Percentiles rank a stretch among this genome's conserved stretches.
Evolutionary conservation across 2,113 vertebrate genomes (phyloP).

Genomic region (Diadophis punctatus): DNA sequence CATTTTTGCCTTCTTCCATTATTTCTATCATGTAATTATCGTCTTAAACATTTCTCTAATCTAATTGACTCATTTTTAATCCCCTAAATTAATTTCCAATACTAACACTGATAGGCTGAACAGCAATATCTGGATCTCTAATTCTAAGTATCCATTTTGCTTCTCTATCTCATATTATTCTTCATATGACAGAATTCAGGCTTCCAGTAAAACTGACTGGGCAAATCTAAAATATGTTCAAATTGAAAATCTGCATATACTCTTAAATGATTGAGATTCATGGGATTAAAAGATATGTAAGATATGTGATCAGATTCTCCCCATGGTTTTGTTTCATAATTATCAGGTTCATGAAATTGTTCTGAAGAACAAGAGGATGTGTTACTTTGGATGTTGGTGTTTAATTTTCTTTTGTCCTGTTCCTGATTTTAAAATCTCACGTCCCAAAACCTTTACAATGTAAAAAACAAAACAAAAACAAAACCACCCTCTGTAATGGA

Average conservation of each 20-base stretch:
- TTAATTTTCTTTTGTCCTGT: not conserved
- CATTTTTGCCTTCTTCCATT: not conserved
- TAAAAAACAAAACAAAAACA: not conserved
- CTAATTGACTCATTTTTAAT: not conserved
- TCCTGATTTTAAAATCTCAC: not conserved
- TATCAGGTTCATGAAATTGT: not conserved
- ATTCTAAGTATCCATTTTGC: not conserved
- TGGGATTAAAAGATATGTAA: not conserved
- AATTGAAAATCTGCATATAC: not conserved
- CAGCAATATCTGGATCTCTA: not conserved
- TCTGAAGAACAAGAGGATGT: not conserved
- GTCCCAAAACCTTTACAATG: not conserved
- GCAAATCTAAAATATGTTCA: not conserved
- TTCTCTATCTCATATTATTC: not conserved
- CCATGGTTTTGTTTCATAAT: not conserved
- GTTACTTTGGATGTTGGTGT: not conserved
- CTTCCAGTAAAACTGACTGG: not conserved
- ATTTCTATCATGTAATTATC: not conserved
- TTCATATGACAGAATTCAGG: not conserved
- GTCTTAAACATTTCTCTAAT: not conserved
- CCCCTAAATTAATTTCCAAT: not conserved
- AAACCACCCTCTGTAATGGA: not conserved
- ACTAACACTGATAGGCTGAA: not conserved
- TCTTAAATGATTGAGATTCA: not conserved
- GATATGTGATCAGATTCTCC: not conserved